Base-by-base conservation (phyloP, 2,888 invertebrate species). In the Rhopalosiphum nymphaeae region DNA sequence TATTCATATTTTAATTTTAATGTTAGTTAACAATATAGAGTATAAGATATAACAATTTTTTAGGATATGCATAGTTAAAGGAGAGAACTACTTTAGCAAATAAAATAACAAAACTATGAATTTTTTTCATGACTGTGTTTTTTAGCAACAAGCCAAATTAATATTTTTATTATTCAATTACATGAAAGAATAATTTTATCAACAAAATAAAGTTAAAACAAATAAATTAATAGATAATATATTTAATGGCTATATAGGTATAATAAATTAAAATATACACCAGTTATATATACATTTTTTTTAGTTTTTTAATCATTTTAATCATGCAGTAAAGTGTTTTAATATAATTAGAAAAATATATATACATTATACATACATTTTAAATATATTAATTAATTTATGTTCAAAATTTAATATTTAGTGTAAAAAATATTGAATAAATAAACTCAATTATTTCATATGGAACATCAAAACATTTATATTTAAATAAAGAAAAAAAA, bases 381-480 rank as follows among this genome's bases (percentile, higher is more conserved):
- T 67, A n/a, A 61, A 61, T 46, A 46, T n/a, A 61, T 61, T 29
- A 46, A 89, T n/a, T 61, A 29, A 89, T 89, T 61, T 89, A 89
- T 46, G 29, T 57, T 57, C 42, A 57, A 89, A 11, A 61, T 61
- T 61, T 44, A 89, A 67, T 46, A 46, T 46, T 67, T 90, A 36
- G 67, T 67, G 46, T 67, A 21, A 49, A 90, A 49, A 90, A 53
- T 49, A 88, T 67, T 90, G 46, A 36, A 67, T 36, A 90, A 57
- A 85, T 36, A 67, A 87, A n/a, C 25, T 49, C 10, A n/a, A 25
- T 36, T 67, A 11, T 25, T n/a, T 67, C 25, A 25, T 46, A 89
- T 49, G 16, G 46, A 90, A 25, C 67, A 90, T 67, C n/a, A 67
- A 29, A 78, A 78, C 25, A 56, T 56, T 4, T 46, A 49, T 36